Base-by-base conservation (phyloP, 2,113 vertebrate species). In the Zootoca vivipara region DNA sequence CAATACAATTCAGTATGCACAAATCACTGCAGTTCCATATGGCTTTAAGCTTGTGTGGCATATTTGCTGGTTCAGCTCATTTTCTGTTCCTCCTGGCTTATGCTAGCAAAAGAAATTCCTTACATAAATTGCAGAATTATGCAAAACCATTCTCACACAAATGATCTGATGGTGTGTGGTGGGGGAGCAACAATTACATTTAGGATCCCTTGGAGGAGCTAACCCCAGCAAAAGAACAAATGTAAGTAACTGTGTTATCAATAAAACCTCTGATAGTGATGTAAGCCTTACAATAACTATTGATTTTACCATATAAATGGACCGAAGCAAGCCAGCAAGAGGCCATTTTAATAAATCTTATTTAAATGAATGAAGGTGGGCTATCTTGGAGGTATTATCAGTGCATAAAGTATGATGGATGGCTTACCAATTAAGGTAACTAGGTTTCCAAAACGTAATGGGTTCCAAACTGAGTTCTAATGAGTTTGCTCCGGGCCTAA, bases 321-420 rank as follows among this genome's bases (percentile, higher is more conserved):
- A 80, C 85, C 90, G 89, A 92, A 88, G 85, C 20, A 85, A 86
- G 91, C 90, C 74, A 92, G 85, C 88, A 80, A 91, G 87, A 92
- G 90, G 89, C 90, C 78, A 85, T 91, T 80, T 91, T 89, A 85
- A 85, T 94, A 92, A 93, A 90, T 94, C 88, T 78, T 73, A 89
- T 93, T 92, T 90, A 94, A 95, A 95, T 93, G 89, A 94, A 92
- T 88, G 90, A 87, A 95, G 93, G 93, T 93, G 52, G 90, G 89
- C 89, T 94, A 93, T 89, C 84, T 91, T 90, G 8, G 85, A 87
- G 88, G 92, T 87, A 93, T 90, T 77, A 88, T 92, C 85, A 73
- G 89, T 92, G 80, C 83, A 92, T 91, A 95, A 92, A 93, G 72
- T 52, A 91, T 93, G 93, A 93, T 95, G 92, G 89, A 93, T 93